phyloP scores from a whole-genome alignment of 2,888 invertebrate species.

The Drosophila fulvimacula region DNA sequence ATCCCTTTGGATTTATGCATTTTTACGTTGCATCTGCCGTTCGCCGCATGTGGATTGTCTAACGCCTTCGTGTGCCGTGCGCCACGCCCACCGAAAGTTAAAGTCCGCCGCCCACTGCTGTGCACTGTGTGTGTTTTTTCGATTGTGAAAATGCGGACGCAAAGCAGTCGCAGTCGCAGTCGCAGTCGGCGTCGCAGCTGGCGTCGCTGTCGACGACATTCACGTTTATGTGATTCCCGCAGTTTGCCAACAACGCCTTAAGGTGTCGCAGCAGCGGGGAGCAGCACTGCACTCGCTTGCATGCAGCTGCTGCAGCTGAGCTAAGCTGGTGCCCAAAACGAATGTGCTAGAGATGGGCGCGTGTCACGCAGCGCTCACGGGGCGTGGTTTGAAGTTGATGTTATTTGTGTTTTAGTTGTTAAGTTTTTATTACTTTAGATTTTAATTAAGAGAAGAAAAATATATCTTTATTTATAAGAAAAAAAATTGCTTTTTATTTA shows the following conservation, averaged over 20 bases:
- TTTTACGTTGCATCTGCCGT: constrained; percentile 72
- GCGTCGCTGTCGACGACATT: constrained; percentile 12
- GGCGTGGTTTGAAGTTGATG: too few relatives aligned
- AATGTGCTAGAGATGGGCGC: neutral
- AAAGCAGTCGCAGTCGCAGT: constrained; percentile 9
- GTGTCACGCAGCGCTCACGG: neutral
- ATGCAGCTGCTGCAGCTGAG: constrained; percentile 21
- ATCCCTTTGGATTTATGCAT: constrained; percentile 78
- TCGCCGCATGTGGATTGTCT: constrained; percentile 65
- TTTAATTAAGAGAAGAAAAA: too few relatives aligned
- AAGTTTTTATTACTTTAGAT: too few relatives aligned
- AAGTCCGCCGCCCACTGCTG: constrained; percentile 21
- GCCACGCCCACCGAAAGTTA: constrained; percentile 39
- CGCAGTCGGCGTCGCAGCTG: constrained; percentile 3
- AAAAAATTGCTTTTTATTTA: too few relatives aligned
- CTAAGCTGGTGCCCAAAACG: constrained; percentile 38
- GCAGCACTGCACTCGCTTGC: constrained; percentile 31
- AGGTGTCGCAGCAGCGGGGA: constrained; percentile 64
- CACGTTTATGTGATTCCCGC: constrained; percentile 72
- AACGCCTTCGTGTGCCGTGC: constrained; percentile 39
- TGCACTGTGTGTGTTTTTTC: constrained; percentile 43
- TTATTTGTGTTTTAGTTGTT: too few relatives aligned
- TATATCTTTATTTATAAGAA: too few relatives aligned
- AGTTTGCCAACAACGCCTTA: constrained; percentile 74
- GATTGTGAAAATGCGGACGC: constrained; percentile 64